Evolutionary conservation across 2,888 invertebrate genomes (phyloP), one percentile per base, ranked within the genome.

Genomic region (Sarcophaga carnaria): DNA sequence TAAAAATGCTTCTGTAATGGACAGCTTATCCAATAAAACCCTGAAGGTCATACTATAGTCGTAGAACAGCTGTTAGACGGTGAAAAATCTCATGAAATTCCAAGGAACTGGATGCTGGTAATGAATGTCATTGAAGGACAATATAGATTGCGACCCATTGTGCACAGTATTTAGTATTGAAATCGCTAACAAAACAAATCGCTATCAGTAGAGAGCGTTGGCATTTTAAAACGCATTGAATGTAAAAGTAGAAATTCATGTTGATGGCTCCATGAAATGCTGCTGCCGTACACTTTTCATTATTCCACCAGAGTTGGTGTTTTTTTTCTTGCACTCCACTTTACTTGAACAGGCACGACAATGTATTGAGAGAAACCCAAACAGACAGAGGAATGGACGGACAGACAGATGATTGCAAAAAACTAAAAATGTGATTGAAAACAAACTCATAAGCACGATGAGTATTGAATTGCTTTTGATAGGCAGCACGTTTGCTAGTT

Each of bases 391-490:
- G 27, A 27, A 27, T 27, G 6, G 6, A 27, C 27, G 6, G 27
- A 37, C 37, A 37, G 59, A 37, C 67, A 37, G 27, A 59, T 47
- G 69, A 59, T 2, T 5, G 25, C n/a, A 72, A 54, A 2, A 20
- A n/a, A 45, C 10, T 27, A 17, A 27, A 8, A 27, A 25, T 10
- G 20, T 75, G 22, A 25, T 25, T 45, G 22, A 54, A 64, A 14
- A 22, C 25, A 45, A 37, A 49, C 17, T 63, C 11, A 60, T 37
- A 37, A 37, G 71, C 67, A 37, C 66, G 37, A 74, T 37, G 17
- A 27, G 22, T 79, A 83, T 79, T 79, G 67, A 79, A 83, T 63
- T 67, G 67, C 22, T 70, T 82, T 22, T 59, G 76, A 78, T 63
- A 47, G 62, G 62, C 22, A 60, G 20, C 66, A 49, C 17, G 37